A percentile compares a stretch with the other conserved stretches of the same genome.
These are phyloP conservation scores for Coenonympha glycerion DNA, from an alignment of 2,888 invertebrate genomes.

Conservation along the genomic window DNA sequence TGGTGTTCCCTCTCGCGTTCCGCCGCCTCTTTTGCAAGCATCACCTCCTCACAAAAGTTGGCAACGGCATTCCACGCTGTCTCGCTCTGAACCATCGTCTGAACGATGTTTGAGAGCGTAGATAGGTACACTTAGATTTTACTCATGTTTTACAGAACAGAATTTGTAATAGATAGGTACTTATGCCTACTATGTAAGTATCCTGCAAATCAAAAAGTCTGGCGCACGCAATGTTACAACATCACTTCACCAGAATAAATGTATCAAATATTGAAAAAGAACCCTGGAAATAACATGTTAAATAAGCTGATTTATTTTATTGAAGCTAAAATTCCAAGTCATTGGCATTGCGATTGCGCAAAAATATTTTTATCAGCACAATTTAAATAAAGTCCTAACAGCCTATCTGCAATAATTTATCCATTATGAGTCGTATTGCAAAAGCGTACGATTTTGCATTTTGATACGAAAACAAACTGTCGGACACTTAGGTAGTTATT, in stretches of 20 bases:
- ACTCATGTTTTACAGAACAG: no score
- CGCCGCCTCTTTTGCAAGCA: no score
- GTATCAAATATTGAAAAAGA: constrained; percentile 11
- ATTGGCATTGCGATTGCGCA: constrained; percentile 16
- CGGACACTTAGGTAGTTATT: constrained; percentile 33
- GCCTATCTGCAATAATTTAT: constrained; percentile 35
- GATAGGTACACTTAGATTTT: no score
- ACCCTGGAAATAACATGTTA: constrained; percentile 31
- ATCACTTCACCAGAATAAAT: not conserved
- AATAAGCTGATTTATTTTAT: constrained; percentile 32
- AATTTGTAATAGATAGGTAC: no score
- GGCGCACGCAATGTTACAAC: not conserved
- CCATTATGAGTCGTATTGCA: constrained; percentile 33
- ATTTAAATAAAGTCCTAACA: constrained; percentile 24
- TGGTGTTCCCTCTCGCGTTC: no score
- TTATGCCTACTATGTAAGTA: no score
- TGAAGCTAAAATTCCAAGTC: constrained; percentile 45
- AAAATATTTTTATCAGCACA: constrained; percentile 16
- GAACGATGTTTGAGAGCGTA: no score
- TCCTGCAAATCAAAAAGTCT: not conserved
- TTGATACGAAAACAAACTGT: constrained; percentile 34
- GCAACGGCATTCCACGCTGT: no score
- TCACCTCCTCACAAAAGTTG: no score
- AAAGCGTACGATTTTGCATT: constrained; percentile 35
- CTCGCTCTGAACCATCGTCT: no score